These are phyloP conservation scores for Labrus mixtus DNA, from an alignment of 2,113 vertebrate species.

Conservation along the genomic window DNA sequence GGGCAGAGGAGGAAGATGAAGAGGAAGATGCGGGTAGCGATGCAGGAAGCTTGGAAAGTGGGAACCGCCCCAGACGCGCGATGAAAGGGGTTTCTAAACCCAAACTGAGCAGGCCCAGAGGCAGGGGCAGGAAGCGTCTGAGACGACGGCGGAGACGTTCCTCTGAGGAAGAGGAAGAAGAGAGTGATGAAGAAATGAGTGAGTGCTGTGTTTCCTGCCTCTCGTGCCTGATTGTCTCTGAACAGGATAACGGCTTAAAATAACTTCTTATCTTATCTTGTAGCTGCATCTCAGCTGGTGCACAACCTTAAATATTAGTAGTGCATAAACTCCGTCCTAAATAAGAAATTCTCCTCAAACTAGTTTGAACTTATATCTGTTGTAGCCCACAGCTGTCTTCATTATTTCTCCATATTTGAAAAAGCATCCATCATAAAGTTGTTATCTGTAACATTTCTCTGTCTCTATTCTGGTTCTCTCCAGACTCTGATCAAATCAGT, in stretches of 20 bases:
- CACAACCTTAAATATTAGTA: too few relatives aligned
- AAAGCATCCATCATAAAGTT: background rate
- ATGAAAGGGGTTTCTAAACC: constrained; percentile 40
- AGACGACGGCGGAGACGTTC: constrained; percentile 79
- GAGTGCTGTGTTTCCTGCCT: constrained; percentile 14
- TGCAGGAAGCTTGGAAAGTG: constrained; percentile 84
- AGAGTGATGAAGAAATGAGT: constrained; percentile 80
- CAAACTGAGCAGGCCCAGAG: constrained; percentile 76
- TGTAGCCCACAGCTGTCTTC: too few relatives aligned
- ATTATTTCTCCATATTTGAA: too few relatives aligned
- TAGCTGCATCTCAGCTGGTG: too few relatives aligned
- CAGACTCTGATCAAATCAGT: constrained; percentile 90
- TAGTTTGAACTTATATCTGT: too few relatives aligned
- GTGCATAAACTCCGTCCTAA: too few relatives aligned
- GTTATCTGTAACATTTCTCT: too few relatives aligned
- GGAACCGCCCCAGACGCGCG: constrained; percentile 75
- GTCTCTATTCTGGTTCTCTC: background rate
- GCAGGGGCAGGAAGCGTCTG: constrained; percentile 80
- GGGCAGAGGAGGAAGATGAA: constrained; percentile 92
- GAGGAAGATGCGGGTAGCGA: constrained; percentile 88
- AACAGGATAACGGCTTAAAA: too few relatives aligned
- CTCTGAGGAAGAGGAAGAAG: constrained; percentile 79
- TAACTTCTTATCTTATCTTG: too few relatives aligned
- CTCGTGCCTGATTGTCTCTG: too few relatives aligned
- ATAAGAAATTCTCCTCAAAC: too few relatives aligned